These are phyloP conservation scores for Microctonus brassicae DNA, from an alignment of 2,888 invertebrate species.

Conservation along the genomic window DNA sequence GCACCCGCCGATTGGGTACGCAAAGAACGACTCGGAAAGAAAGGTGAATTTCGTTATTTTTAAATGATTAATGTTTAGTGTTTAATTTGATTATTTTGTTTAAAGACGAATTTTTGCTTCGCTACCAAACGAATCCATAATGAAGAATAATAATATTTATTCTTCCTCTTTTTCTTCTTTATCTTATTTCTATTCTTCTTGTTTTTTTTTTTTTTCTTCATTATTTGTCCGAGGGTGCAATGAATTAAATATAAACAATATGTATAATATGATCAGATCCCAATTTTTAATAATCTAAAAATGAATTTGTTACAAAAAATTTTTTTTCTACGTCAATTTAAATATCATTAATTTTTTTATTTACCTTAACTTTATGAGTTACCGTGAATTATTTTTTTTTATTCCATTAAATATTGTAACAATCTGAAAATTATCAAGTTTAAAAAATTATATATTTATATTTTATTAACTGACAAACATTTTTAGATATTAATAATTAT, in stretches of 20 bases:
- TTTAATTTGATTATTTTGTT: background rate
- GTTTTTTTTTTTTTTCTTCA: too few relatives aligned
- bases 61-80: conserved; percentile 67
- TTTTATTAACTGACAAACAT: background rate
- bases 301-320: too few relatives aligned
- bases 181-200: background rate
- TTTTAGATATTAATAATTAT: background rate
- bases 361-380: background rate
- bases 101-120: background rate
- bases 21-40: conserved; percentile 90
- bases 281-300: too few relatives aligned
- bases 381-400: background rate
- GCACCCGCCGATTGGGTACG: conserved; percentile 87
- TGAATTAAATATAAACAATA: background rate
- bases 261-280: background rate
- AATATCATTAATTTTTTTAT: too few relatives aligned
- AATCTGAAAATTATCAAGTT: background rate
- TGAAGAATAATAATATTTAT: background rate
- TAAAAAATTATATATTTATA: conserved; percentile 15
- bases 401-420: background rate
- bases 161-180: background rate
- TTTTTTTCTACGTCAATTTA: too few relatives aligned
- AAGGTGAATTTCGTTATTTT: conserved; percentile 95
- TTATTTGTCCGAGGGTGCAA: background rate
- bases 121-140: conserved; percentile 10